Evolutionary conservation across 2,113 vertebrate species (phyloP).

Genomic region (Pipra filicauda): DNA sequence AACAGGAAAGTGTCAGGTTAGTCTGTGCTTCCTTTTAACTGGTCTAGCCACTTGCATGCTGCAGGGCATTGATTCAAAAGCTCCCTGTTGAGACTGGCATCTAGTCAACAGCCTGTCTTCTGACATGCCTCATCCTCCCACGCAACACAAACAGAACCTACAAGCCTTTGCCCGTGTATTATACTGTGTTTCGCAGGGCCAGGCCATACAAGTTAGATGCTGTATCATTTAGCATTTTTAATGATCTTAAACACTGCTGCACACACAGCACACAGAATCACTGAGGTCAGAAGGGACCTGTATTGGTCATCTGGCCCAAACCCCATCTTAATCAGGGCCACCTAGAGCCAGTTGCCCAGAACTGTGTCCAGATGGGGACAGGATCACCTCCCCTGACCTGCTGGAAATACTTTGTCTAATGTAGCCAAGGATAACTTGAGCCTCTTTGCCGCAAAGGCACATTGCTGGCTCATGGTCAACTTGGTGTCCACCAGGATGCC

Average conservation of each 20-base stretch:
- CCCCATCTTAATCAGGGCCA: background rate
- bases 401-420: background rate
- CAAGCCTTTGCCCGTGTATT: rapidly evolving
- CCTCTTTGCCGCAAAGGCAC: background rate
- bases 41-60: background rate
- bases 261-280: background rate
- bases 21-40: background rate
- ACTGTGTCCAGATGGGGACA: background rate
- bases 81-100: background rate
- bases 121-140: background rate
- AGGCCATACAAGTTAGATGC: background rate
- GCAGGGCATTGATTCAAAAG: background rate
- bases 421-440: background rate
- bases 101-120: background rate
- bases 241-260: background rate
- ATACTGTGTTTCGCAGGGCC: background rate
- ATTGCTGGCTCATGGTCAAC: background rate
- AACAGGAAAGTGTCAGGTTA: background rate
- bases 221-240: background rate
- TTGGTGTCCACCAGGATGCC: background rate
- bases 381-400: background rate
- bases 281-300: background rate
- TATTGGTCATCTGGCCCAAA: background rate
- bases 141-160: background rate
- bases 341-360: background rate